phyloP scores from a whole-genome alignment of 1,140 invertebrate species.

The Bombus impatiens region DNA sequence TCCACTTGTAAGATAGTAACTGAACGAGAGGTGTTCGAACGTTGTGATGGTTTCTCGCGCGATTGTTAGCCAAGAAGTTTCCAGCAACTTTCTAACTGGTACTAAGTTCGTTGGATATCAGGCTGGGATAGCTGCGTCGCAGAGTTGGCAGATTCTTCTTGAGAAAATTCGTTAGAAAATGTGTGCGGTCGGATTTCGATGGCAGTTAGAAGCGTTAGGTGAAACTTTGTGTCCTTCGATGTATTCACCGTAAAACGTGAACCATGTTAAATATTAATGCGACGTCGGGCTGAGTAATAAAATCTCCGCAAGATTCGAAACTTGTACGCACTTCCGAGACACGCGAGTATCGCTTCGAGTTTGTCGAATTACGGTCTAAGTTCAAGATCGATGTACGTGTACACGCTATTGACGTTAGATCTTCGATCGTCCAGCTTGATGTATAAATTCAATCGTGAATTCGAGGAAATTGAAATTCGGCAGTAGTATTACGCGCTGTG shows the following conservation, averaged over 20 bases:
- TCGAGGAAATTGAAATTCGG: not conserved
- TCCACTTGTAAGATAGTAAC: conserved; percentile 2
- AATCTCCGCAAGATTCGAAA: not conserved
- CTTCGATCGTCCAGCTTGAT: no score
- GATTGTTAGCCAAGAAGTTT: not conserved
- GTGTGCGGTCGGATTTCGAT: not conserved
- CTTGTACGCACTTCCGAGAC: not conserved
- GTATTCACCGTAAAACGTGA: not conserved
- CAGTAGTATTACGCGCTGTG: not conserved
- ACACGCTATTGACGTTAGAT: no score
- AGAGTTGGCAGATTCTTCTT: not conserved
- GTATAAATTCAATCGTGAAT: not conserved
- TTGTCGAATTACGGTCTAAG: not conserved
- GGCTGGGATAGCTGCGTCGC: not conserved
- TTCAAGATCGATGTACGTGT: not conserved
- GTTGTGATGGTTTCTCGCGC: not conserved
- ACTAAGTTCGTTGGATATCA: no score
- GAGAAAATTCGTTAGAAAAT: not conserved
- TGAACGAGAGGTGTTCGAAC: not conserved
- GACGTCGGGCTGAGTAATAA: not conserved
- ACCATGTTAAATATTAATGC: not conserved
- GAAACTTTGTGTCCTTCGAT: not conserved
- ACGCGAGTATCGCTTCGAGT: not conserved
- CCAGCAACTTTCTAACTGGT: not conserved
- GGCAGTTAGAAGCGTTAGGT: not conserved